Evolutionary conservation across 1,140 invertebrate species (phyloP), one percentile per base, ranked within the genome.

Genomic region (Eumaeus atala): DNA sequence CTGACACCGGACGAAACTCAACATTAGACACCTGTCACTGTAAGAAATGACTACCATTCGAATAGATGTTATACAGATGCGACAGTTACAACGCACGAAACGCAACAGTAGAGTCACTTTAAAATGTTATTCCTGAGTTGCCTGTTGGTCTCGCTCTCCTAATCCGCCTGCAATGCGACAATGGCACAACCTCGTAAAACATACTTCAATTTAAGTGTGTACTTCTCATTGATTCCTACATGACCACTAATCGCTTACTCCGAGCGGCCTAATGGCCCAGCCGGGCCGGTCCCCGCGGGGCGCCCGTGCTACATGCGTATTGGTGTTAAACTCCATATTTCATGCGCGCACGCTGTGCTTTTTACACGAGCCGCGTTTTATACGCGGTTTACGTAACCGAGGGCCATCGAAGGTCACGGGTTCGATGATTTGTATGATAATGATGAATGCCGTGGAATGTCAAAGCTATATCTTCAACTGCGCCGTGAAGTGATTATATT

Each of bases 251-350:
- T 44, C 40, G 40, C 40, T 16, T 44, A 44, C 16, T 16, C 14
- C 14, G 12, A 44, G 40, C 40, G 38, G n/a, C 14, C 40, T 16
- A 6, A 28, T 2, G 2, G 2, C 21, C 17, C 42, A 54, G 37
- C 35, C 62, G 52, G 67, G 59, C 66, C 59, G 59, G 64, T 58
- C 54, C 42, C 79, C 35, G 62, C 77, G 66, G 73, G 81, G 66
- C 58, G 60, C 57, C 69, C 28, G 9, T 12, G 51, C 66, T 66
- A 84, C 81, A 84, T 62, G 78, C 73, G 63, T 61, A 62, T 66
- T 74, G 74, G 81, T 82, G 81, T 83, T 84, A 84, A 82, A 83
- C 73, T 73, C 78, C 66, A 84, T 84, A 84, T 77, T 81, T 84
- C 81, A 84, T 77, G 69, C 61, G 59, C 66, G 47, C 61, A 70